Evolutionary conservation across 2,888 invertebrate species (phyloP).

Genomic region (Pyrrhosoma nymphula): DNA sequence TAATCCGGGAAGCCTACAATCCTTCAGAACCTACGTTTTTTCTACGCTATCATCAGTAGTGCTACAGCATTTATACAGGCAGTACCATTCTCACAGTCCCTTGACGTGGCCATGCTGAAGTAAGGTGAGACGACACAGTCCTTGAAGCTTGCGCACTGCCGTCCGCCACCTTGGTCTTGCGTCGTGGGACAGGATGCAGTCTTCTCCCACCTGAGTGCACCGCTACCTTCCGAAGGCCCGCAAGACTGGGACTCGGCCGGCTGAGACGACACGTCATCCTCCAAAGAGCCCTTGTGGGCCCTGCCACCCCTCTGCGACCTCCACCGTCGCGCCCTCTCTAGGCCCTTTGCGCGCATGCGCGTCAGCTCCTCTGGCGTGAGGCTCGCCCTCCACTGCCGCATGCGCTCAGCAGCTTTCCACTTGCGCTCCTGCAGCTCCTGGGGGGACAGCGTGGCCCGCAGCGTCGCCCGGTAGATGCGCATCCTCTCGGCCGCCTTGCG

Average conservation of each 20-base stretch:
- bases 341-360: neutral
- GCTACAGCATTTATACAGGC: too few species aligned
- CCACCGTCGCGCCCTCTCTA: neutral
- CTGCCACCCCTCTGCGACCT: neutral
- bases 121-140: neutral
- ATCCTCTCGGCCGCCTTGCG: neutral
- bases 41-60: too few species aligned
- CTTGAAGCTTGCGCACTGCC: neutral
- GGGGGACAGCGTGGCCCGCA: neutral
- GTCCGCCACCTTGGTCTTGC: neutral
- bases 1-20: too few species aligned
- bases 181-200: neutral
- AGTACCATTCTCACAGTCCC: conserved; percentile 17
- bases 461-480: neutral
- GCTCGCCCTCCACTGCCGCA: neutral
- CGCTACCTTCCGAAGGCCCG: neutral
- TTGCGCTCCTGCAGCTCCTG: conserved; percentile 1
- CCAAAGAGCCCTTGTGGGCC: neutral
- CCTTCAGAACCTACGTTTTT: too few species aligned
- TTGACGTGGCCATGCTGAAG: neutral
- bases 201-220: neutral
- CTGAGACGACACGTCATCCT: neutral
- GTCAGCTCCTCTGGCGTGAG: neutral
- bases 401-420: conserved; percentile 7
- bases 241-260: neutral